Percentiles rank a stretch among this genome's conserved stretches.
Conservation (phyloP, 2,797 vertebrate species). For the Peromyscus nudipes region DNA sequence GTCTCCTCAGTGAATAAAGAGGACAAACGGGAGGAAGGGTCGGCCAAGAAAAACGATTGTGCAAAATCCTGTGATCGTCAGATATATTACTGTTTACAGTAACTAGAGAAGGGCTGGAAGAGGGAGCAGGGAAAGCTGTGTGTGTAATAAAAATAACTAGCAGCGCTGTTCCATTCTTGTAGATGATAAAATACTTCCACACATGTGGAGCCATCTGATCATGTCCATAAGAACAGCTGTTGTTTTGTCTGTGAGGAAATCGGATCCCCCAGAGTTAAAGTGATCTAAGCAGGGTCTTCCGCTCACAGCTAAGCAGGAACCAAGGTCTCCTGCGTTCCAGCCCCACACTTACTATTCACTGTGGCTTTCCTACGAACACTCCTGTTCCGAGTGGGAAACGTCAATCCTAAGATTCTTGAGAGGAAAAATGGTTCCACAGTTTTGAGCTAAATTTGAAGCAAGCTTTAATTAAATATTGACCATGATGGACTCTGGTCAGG, state of each 20-base stretch:
- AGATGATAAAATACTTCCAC: conserved; percentile 26
- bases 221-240: background rate
- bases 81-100: background rate
- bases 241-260: conserved; percentile 38
- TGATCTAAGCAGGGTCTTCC: background rate
- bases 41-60: conserved; percentile 31
- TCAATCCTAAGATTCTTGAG: background rate
- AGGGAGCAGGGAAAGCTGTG: background rate
- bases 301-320: background rate
- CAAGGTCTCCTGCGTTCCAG: background rate
- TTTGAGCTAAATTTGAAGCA: background rate
- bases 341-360: background rate
- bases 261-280: background rate
- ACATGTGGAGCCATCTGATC: background rate
- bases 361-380: background rate
- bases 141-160: conserved; percentile 42
- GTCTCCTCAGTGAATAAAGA: conserved; percentile 11
- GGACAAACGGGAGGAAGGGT: background rate
- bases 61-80: background rate
- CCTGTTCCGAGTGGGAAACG: background rate
- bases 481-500: background rate
- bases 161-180: background rate
- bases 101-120: conserved; percentile 29
- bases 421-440: background rate
- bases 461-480: background rate